Conservation (phyloP, 2,113 vertebrate species). For the Lampris megalopsis region DNA sequence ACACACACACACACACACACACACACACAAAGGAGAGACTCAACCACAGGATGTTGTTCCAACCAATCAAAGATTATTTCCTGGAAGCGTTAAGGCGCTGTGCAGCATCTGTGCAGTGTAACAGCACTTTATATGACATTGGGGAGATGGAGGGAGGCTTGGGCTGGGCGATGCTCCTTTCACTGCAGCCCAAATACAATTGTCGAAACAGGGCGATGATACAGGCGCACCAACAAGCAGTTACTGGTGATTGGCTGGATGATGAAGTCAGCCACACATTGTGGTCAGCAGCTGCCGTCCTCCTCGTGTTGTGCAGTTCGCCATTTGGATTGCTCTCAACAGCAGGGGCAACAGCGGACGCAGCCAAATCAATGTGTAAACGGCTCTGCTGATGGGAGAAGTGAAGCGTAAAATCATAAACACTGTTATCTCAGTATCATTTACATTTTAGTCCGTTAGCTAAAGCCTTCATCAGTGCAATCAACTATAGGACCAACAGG, state of each 20-base stretch:
- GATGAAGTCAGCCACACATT: slow-evolving; percentile 40
- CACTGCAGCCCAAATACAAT: slow-evolving; percentile 44
- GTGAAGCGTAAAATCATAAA: slow-evolving; percentile 22
- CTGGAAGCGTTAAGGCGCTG: slow-evolving; percentile 45
- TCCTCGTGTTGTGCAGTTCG: slow-evolving; percentile 14
- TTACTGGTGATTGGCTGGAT: slow-evolving; percentile 22
- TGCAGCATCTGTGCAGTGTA: slow-evolving; percentile 47
- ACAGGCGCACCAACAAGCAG: slow-evolving; percentile 51
- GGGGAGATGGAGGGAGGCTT: slow-evolving; percentile 35
- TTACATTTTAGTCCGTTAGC: slow-evolving; percentile 28
- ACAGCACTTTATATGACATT: slow-evolving; percentile 35
- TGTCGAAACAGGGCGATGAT: slow-evolving; percentile 40
- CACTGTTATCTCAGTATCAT: neutral
- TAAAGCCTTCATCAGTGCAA: neutral
- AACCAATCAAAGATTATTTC: slow-evolving; percentile 51
- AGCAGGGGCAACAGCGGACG: slow-evolving; percentile 6
- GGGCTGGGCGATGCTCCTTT: slow-evolving; percentile 29
- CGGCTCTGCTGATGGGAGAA: slow-evolving; percentile 18
- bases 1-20: neutral
- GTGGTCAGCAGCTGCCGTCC: slow-evolving; percentile 50
- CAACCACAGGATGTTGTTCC: slow-evolving; percentile 51
- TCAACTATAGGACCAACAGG: neutral
- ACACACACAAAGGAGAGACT: slow-evolving; percentile 2
- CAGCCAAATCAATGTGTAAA: slow-evolving; percentile 22
- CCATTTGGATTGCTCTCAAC: slow-evolving; percentile 30